Conservation (phyloP, 2,888 invertebrate species). For the Platycheirus rosarum region DNA sequence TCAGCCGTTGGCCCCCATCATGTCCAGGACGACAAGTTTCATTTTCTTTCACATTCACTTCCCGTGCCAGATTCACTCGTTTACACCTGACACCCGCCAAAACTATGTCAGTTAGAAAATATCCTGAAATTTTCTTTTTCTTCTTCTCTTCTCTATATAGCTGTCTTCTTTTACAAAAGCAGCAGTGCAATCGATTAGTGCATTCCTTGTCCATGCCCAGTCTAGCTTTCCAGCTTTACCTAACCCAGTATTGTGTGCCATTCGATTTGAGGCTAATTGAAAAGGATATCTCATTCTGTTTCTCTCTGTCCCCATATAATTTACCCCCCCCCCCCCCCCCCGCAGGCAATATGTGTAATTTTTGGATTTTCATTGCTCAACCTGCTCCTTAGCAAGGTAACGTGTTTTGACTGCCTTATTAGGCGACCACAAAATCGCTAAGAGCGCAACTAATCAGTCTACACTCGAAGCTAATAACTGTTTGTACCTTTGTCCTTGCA, state of each 20-base stretch:
- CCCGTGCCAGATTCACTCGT: constrained; percentile 61
- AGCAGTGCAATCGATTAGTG: constrained; percentile 38
- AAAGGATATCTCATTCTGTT: constrained; percentile 60
- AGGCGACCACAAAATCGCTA: constrained; percentile 48
- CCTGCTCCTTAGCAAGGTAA: constrained; percentile 65
- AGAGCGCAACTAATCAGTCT: constrained; percentile 60
- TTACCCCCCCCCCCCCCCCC: neutral
- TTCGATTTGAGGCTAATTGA: constrained; percentile 72
- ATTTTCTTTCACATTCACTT: constrained; percentile 56
- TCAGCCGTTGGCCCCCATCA: constrained; percentile 19
- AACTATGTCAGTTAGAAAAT: constrained; percentile 70
- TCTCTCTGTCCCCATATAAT: neutral
- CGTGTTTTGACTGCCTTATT: constrained; percentile 65
- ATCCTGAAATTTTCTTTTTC: constrained; percentile 37
- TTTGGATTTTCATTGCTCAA: constrained; percentile 49
- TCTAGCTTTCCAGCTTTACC: constrained; percentile 10
- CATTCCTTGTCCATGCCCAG: constrained; percentile 26
- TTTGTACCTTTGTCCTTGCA: constrained; percentile 62
- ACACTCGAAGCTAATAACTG: constrained; percentile 67
- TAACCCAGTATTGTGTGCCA: constrained; percentile 54
- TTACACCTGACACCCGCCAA: constrained; percentile 74
- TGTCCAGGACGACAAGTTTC: constrained; percentile 57
- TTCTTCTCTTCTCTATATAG: neutral
- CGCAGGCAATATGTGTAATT: constrained; percentile 57
- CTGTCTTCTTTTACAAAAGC: constrained; percentile 23